These are phyloP conservation scores for Philereme transversata DNA, from an alignment of 2,888 invertebrate species.

Conservation along the genomic window DNA sequence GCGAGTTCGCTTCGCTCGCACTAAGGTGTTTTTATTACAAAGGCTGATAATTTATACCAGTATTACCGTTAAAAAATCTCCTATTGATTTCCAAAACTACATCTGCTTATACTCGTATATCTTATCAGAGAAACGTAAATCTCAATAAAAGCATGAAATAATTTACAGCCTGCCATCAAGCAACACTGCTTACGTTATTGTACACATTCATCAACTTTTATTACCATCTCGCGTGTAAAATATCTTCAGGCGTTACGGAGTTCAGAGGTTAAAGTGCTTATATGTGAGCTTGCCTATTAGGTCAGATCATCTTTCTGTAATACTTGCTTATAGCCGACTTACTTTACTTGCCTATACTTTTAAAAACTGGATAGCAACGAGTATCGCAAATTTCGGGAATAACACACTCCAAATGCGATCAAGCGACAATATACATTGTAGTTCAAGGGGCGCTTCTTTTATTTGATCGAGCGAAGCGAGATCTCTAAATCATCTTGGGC, in stretches of 20 bases:
- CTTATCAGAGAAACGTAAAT: slow-evolving; percentile 20
- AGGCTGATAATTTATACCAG: no score
- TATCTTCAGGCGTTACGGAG: slow-evolving; percentile 16
- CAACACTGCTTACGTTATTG: slow-evolving; percentile 34
- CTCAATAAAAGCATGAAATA: slow-evolving; percentile 18
- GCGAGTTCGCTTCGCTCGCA: no score
- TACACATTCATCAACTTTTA: slow-evolving; percentile 65
- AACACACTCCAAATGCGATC: no score
- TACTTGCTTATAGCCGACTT: no score
- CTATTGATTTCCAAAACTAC: slow-evolving; percentile 8
- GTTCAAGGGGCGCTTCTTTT: no score
- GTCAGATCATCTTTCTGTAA: not conserved
- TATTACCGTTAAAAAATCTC: not conserved
- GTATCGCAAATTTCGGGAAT: no score
- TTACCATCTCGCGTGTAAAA: slow-evolving; percentile 59
- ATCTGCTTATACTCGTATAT: not conserved
- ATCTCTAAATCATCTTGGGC: no score
- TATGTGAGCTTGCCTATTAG: not conserved
- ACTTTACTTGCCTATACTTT: no score
- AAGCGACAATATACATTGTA: no score
- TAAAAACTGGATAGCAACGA: no score
- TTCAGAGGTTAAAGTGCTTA: slow-evolving; percentile 10
- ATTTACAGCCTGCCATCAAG: slow-evolving; percentile 10
- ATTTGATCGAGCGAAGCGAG: no score
- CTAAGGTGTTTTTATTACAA: no score